Base-by-base conservation (phyloP, 2,797 vertebrate genomes). In the Argyrosomus regius region DNA sequence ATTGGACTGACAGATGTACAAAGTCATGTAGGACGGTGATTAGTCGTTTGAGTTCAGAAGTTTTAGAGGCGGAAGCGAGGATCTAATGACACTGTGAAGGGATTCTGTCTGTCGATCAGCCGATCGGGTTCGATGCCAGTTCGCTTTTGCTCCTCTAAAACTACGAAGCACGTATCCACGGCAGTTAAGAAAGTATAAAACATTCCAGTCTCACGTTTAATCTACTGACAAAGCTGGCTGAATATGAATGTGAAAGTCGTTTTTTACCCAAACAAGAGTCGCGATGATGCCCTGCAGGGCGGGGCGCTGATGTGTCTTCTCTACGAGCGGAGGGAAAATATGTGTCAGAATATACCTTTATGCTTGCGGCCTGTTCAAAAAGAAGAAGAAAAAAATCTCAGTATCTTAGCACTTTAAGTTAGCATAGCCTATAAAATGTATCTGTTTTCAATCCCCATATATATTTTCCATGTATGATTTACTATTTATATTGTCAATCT, bases 361-460 rank as follows among this genome's bases (percentile, higher is more conserved):
- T 91, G 93, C 92, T 92, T 92, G 92, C 86, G 46, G 91, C 90
- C 91, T 91, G 91, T 91, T 88, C 20, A 80, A 80, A 87, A 77
- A 71, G 59, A 61, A 61, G 63, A 31, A 82, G 79, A 87, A 69
- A 66, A 43, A 62, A 61, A 69, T n/a, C 52, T 57, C 85, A 70
- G 71, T 88, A 92, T 88, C 53, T 87, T 91, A 89, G 91, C 93
- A 93, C 88, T 95, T 95, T 95, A 92, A 81, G 84, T 92, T 92
- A 85, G 84, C 82, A 67, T 75, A 89, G 83, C 85, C 89, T 91
- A 74, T 72, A 80, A 35, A 49, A 79, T 72, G 75, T 88, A 82
- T 80, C 69, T 6, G 84, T 87, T 84, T 63, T 86, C 71, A 64
- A 82, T 83, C 81, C 86, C 82, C 78, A 64, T 78, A 81, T 86